Percentiles rank a stretch among this genome's conserved stretches.
Evolutionary conservation across 2,888 invertebrate genomes (phyloP).

Genomic region (Trachelus stipa): DNA sequence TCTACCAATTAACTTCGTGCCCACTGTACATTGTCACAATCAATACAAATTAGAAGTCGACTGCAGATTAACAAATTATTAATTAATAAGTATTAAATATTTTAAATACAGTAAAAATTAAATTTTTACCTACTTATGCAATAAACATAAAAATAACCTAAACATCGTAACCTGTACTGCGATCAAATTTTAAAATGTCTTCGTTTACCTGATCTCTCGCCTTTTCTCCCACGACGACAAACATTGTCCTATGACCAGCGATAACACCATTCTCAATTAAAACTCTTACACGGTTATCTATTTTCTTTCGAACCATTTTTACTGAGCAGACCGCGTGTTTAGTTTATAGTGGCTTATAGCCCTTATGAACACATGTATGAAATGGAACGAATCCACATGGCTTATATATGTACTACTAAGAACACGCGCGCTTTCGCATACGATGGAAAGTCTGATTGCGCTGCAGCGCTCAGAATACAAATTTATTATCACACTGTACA

Average conservation of each 20-base stretch:
- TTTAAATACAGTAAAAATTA: neutral
- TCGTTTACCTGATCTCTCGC: slow-evolving; percentile 87
- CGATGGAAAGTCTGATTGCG: too few relatives aligned
- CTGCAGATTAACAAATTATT: neutral
- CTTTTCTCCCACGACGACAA: slow-evolving; percentile 95
- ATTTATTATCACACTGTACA: too few relatives aligned
- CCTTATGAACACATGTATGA: neutral
- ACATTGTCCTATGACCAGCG: slow-evolving; percentile 91
- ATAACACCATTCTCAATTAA: slow-evolving; percentile 98
- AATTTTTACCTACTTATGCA: neutral
- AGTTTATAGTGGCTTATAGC: neutral
- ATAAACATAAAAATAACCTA: neutral
- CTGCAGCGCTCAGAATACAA: too few relatives aligned
- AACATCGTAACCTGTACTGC: neutral
- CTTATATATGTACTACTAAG: too few relatives aligned
- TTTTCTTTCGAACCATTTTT: slow-evolving; percentile 92
- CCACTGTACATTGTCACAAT: neutral
- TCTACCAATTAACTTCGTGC: neutral
- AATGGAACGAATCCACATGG: neutral
- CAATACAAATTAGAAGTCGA: neutral
- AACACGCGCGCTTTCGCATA: too few relatives aligned
- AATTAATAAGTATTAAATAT: neutral
- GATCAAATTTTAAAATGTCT: neutral
- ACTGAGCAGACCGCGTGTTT: neutral
- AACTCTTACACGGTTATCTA: slow-evolving; percentile 94